Evolutionary conservation across 2,888 invertebrate species (phyloP), one percentile per base, ranked within the genome.

Genomic region (Enoplolaimus lenunculus): DNA sequence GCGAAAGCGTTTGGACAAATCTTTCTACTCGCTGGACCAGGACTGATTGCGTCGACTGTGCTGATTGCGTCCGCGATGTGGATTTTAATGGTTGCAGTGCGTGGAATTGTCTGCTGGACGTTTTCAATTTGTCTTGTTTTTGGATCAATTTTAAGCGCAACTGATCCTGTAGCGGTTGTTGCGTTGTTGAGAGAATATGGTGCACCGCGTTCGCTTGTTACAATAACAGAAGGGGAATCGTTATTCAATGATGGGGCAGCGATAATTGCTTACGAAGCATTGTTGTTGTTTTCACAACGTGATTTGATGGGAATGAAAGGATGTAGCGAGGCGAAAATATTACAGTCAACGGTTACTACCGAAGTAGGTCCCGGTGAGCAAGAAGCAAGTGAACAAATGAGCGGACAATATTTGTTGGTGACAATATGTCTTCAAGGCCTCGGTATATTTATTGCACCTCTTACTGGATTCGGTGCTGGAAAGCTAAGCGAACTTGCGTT

Each of bases 111-210:
- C 70, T 70, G 76, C 13, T 84, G 83, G 83, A 73, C 75, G 28
- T 81, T 81, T 79, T 73, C 75, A 1, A 75, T 77, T 28, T 78
- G 80, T 0, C 73, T 81, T 70, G 77, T 83, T 72, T 83, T 83
- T 75, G 82, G 83, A 0, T 75, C 81, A 1, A 81, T 83, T 30
- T 77, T 83, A 31, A 81, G 81, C 73, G 83, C 83, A 13, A 84
- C 83, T 0, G 84, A 84, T 75, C 83, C 84, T 0, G 82, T 83
- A 0, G 82, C 84, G 13, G 83, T 84, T 0, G 83, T 83, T 2
- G 81, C 83, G 1, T 76, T 83, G 64, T 78, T 84, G 1, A 79
- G 81, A 73, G 83, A 84, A 70, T 72, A 82, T 35, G 83, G 83
- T 80, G 74, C 75, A 76, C 72, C 75, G 29, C 59, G 68, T 28